These are phyloP conservation scores for Rhopalosiphum maidis DNA, from an alignment of 1,140 invertebrate species.

Conservation along the genomic window DNA sequence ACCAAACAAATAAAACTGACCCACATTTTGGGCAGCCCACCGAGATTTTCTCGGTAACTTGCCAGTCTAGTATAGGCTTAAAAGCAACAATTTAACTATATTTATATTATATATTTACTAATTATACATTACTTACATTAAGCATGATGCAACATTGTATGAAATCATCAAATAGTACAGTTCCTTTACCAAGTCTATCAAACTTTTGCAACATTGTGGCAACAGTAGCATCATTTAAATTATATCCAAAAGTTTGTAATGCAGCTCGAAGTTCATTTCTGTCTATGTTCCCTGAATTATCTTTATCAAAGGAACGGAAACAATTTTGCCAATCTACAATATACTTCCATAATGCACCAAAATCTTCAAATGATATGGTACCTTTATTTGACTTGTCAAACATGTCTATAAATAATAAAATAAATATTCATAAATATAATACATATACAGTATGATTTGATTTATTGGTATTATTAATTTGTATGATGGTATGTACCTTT, in stretches of 20 bases:
- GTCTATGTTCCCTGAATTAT: slow-evolving; percentile 96
- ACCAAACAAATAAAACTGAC: too few species aligned
- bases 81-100: not conserved
- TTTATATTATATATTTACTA: too few species aligned
- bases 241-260: slow-evolving; percentile 90
- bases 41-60: too few species aligned
- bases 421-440: not conserved
- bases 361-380: slow-evolving; percentile 95
- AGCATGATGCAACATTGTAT: slow-evolving; percentile 94
- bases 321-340: slow-evolving; percentile 98
- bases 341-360: slow-evolving; percentile 95
- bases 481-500: not conserved
- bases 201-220: slow-evolving; percentile 89
- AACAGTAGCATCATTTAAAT: slow-evolving; percentile 85
- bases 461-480: not conserved
- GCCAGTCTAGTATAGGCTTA: too few species aligned
- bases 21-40: too few species aligned
- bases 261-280: slow-evolving; percentile 88
- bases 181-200: slow-evolving; percentile 86
- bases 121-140: slow-evolving; percentile 76
- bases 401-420: slow-evolving; percentile 69
- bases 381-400: slow-evolving; percentile 92
- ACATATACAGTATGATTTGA: not conserved
- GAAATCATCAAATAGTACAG: slow-evolving; percentile 97
- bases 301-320: slow-evolving; percentile 92